These are phyloP conservation scores for Stigmatopora argus DNA, from an alignment of 2,113 vertebrate species.

Conservation along the genomic window DNA sequence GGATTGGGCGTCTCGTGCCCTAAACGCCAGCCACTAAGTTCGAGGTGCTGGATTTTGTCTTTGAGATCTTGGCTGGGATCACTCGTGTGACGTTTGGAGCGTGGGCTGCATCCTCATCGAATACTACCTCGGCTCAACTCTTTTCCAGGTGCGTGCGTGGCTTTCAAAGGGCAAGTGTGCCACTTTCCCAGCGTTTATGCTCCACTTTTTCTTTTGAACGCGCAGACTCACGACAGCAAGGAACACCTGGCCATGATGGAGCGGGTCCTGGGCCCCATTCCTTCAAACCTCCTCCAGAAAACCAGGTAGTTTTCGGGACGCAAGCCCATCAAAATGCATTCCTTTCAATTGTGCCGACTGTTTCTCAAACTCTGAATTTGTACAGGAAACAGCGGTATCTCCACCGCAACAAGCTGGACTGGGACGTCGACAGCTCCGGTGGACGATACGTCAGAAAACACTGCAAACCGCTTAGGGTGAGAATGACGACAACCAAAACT, in stretches of 20 bases:
- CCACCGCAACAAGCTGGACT: slow-evolving; percentile 82
- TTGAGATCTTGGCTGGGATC: slow-evolving; percentile 88
- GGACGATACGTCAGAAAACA: slow-evolving; percentile 86
- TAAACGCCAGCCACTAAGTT: too few relatives aligned
- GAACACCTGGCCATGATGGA: slow-evolving; percentile 99
- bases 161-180: neutral
- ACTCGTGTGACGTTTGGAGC: slow-evolving; percentile 94
- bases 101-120: slow-evolving; percentile 93
- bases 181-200: neutral
- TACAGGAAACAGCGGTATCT: slow-evolving; percentile 83
- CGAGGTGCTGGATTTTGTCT: neutral
- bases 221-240: slow-evolving; percentile 92
- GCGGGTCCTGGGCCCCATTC: slow-evolving; percentile 87
- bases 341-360: neutral
- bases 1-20: too few relatives aligned
- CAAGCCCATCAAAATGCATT: neutral
- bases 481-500: neutral
- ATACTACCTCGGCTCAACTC: slow-evolving; percentile 90
- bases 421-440: slow-evolving; percentile 84
- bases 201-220: neutral
- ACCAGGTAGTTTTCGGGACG: slow-evolving; percentile 72
- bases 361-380: neutral
- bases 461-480: slow-evolving; percentile 89
- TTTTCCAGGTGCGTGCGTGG: slow-evolving; percentile 80
- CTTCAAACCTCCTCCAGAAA: slow-evolving; percentile 85